Evolutionary conservation across 2,888 invertebrate genomes (phyloP).

Genomic region (Ligdia adustata): DNA sequence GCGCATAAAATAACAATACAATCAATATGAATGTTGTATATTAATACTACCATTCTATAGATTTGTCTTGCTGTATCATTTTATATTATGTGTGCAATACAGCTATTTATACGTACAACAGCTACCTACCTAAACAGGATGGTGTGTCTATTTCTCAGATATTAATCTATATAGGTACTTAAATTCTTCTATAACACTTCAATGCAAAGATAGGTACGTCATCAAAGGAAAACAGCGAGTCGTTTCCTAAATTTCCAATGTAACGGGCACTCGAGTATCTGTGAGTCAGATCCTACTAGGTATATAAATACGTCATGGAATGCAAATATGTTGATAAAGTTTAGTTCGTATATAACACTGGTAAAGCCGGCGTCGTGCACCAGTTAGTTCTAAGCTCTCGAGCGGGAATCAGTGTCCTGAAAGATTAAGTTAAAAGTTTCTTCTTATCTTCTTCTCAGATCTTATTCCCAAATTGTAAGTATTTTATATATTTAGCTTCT

Average conservation of each 20-base stretch:
- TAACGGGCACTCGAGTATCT: constrained; percentile 14
- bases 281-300: constrained; percentile 35
- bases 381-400: constrained; percentile 26
- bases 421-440: constrained; percentile 11
- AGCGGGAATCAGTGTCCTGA: constrained; percentile 21
- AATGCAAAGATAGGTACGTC: constrained; percentile 14
- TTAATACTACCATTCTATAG: too few species aligned
- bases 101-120: too few species aligned
- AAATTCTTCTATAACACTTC: neutral
- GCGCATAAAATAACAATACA: too few species aligned
- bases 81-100: too few species aligned
- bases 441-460: too few species aligned
- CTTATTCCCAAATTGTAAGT: constrained; percentile 22
- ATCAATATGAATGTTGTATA: too few species aligned
- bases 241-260: constrained; percentile 27
- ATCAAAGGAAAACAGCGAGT: constrained; percentile 23
- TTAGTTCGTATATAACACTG: constrained; percentile 29
- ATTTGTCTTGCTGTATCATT: too few species aligned
- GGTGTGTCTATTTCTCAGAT: constrained; percentile 19
- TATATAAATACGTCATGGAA: constrained; percentile 24
- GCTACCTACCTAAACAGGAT: too few species aligned
- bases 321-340: constrained; percentile 22
- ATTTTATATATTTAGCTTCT: neutral
- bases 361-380: constrained; percentile 15
- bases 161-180: neutral